These are phyloP conservation scores for Cephalopholis sonnerati DNA, from an alignment of 2,113 vertebrate genomes.

Conservation along the genomic window DNA sequence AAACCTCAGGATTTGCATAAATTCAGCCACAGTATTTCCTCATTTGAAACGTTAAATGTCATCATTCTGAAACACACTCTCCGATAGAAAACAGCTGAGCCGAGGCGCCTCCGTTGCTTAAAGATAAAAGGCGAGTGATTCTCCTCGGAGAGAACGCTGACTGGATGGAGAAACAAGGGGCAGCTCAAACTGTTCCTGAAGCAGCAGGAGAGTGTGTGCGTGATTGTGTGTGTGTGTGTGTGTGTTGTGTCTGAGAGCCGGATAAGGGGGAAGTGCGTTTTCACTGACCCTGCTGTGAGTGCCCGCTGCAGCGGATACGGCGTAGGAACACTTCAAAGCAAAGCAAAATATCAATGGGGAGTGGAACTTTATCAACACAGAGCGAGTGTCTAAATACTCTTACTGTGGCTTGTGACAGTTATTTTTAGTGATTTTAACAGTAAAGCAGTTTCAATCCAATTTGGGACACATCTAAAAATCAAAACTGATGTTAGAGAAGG, in stretches of 20 bases:
- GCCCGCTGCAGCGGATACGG: constrained; percentile 57
- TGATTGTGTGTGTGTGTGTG: constrained; percentile 35
- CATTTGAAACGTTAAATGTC: constrained; percentile 60
- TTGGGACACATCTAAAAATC: background rate
- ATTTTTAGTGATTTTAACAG: constrained; percentile 17
- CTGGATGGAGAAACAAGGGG: constrained; percentile 42
- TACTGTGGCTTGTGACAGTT: background rate
- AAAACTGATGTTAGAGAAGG: background rate
- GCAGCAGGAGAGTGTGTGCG: constrained; percentile 45
- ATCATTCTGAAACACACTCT: constrained; percentile 45
- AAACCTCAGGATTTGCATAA: constrained; percentile 53
- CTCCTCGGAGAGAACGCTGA: constrained; percentile 44
- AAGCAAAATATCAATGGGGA: constrained; percentile 31
- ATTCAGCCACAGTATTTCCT: constrained; percentile 29
- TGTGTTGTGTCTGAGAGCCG: constrained; percentile 33
- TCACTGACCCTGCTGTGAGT: constrained; percentile 57
- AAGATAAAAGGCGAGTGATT: constrained; percentile 55
- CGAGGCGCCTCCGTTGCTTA: constrained; percentile 31
- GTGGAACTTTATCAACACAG: constrained; percentile 52
- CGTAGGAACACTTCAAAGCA: constrained; percentile 60
- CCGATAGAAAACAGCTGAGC: constrained; percentile 64
- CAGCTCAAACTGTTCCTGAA: constrained; percentile 42
- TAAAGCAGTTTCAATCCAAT: background rate
- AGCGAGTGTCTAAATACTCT: constrained; percentile 8
- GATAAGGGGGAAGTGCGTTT: constrained; percentile 60